A percentile compares a stretch with the other conserved stretches of the same genome.
These are phyloP conservation scores for Elaphurus davidianus DNA, from an alignment of 2,113 vertebrate species.

Conservation along the genomic window DNA sequence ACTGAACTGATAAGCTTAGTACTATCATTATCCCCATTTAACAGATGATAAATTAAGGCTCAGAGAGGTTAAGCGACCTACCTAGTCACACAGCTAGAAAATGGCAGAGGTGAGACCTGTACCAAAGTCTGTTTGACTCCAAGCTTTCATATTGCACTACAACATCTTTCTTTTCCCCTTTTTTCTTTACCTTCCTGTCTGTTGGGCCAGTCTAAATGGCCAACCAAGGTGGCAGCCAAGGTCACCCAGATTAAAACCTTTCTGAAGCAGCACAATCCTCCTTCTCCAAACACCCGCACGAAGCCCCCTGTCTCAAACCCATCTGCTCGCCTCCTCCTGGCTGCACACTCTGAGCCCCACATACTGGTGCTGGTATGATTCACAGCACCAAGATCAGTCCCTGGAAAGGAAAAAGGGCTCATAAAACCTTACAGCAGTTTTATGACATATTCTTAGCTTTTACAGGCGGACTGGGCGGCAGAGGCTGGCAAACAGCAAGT, in stretches of 20 bases:
- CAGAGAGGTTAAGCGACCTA: background rate
- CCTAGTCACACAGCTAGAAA: background rate
- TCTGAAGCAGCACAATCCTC: background rate
- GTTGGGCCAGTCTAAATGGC: background rate
- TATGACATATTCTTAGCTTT: slow-evolving; percentile 67
- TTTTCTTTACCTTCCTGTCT: background rate
- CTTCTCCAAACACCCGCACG: background rate
- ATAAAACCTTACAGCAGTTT: slow-evolving; percentile 69
- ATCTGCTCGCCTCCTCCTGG: background rate
- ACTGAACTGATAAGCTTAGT: background rate
- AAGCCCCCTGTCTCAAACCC: background rate
- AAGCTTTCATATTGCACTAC: background rate
- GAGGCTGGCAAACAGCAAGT: background rate
- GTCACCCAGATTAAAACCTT: background rate
- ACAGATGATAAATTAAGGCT: background rate
- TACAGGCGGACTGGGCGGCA: slow-evolving; percentile 31
- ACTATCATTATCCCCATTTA: background rate
- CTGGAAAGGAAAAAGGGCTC: slow-evolving; percentile 49
- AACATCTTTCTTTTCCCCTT: accelerated
- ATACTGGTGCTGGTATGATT: background rate
- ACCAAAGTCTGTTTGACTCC: background rate
- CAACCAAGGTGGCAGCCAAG: background rate
- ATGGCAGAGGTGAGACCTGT: accelerated
- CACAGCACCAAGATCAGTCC: slow-evolving; percentile 37
- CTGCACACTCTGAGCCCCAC: background rate